phyloP scores from a whole-genome alignment of 2,797 vertebrate species.

The Darevskia mixta region DNA sequence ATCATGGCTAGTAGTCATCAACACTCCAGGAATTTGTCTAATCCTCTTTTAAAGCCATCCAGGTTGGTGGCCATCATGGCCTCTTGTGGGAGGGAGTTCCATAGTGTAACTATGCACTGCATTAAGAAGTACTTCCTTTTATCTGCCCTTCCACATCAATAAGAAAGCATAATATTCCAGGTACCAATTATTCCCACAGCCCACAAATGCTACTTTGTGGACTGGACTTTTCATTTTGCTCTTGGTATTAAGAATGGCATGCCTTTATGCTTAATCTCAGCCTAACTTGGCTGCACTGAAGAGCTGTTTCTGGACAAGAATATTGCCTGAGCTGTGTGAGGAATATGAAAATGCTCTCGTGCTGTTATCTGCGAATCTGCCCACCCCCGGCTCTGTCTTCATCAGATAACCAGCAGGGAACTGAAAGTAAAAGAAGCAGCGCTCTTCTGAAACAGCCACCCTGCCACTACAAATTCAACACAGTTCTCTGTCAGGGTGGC shows the following conservation, averaged over 20 bases:
- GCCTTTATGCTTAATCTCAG: too few relatives aligned
- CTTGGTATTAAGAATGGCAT: neutral
- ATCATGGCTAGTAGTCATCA: too few relatives aligned
- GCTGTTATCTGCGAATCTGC: neutral
- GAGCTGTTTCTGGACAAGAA: neutral
- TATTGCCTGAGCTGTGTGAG: neutral
- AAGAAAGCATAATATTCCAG: too few relatives aligned
- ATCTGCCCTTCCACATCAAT: too few relatives aligned
- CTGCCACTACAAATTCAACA: neutral
- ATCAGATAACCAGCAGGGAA: slow-evolving; percentile 6
- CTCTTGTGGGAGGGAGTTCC: too few relatives aligned
- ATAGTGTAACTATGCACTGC: too few relatives aligned
- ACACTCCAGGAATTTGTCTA: too few relatives aligned
- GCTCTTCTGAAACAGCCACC: too few relatives aligned
- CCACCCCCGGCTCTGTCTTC: neutral
- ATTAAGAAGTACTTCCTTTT: too few relatives aligned
- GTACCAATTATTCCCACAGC: neutral
- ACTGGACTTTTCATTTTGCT: neutral
- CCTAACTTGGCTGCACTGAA: neutral
- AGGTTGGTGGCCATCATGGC: too few relatives aligned
- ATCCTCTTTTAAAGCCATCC: too few relatives aligned
- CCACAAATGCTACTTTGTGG: neutral
- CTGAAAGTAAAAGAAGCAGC: neutral
- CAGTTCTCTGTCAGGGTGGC: neutral
- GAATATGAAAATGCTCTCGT: neutral